These are phyloP conservation scores for Amphipoea oculea DNA, from an alignment of 2,888 invertebrate genomes.

Conservation along the genomic window DNA sequence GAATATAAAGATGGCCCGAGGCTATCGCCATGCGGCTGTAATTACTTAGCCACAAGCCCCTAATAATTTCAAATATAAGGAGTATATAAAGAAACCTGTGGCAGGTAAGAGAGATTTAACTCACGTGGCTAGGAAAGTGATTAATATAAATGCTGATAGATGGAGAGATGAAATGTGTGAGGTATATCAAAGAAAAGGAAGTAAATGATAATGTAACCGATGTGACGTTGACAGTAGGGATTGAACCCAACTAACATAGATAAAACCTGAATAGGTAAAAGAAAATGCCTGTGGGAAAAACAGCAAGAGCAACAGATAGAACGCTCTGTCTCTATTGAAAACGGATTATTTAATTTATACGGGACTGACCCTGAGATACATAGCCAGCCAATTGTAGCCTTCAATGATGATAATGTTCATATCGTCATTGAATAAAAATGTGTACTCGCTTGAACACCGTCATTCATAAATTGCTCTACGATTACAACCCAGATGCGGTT, in stretches of 20 bases:
- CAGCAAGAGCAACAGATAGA: not conserved
- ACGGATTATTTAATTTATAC: not conserved
- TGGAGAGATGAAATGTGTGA: not conserved
- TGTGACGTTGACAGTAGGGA: not conserved
- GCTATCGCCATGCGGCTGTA: too few relatives aligned
- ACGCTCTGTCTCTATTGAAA: not conserved
- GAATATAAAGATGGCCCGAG: too few relatives aligned
- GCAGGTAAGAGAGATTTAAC: too few relatives aligned
- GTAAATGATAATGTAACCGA: not conserved
- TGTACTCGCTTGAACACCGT: conserved; percentile 14
- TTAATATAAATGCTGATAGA: not conserved
- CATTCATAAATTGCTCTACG: conserved; percentile 40
- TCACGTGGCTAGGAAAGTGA: too few relatives aligned
- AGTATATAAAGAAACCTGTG: too few relatives aligned
- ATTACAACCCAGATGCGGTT: conserved; percentile 4
- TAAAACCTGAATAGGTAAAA: not conserved
- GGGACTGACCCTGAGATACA: conserved; percentile 18
- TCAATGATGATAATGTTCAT: not conserved
- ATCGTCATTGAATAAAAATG: conserved; percentile 27
- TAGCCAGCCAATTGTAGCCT: not conserved
- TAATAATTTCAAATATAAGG: too few relatives aligned
- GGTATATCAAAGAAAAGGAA: not conserved
- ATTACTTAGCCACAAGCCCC: too few relatives aligned
- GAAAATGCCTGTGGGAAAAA: not conserved
- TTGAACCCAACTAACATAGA: not conserved